A percentile compares a stretch with the other conserved stretches of the same genome.
Evolutionary conservation across 2,888 invertebrate genomes (phyloP).

Genomic region (Caenorhabditis imperialis): DNA sequence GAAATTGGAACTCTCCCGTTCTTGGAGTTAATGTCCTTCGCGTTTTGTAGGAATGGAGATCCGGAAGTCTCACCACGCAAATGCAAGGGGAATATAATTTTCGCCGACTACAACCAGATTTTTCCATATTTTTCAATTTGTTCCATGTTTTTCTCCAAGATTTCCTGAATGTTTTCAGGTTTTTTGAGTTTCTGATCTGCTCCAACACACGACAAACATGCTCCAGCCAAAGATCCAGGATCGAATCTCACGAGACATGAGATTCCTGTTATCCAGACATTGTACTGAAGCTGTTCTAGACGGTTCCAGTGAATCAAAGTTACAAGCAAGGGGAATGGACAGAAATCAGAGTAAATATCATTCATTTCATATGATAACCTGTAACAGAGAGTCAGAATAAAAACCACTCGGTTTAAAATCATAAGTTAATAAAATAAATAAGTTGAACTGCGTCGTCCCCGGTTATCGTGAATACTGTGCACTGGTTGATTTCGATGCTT

Average conservation of each 20-base stretch:
- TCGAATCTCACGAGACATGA: constrained; percentile 25
- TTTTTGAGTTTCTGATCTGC: constrained; percentile 14
- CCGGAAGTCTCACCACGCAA: background rate
- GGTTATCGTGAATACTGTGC: constrained; percentile 49
- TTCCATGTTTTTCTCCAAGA: too few relatives aligned
- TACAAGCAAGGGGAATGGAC: constrained; percentile 10
- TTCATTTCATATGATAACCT: constrained; percentile 44
- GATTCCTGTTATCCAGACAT: constrained; percentile 32
- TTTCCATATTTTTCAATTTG: too few relatives aligned
- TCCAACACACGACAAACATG: constrained; percentile 49
- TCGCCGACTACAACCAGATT: too few relatives aligned
- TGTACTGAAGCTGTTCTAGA: constrained; percentile 26
- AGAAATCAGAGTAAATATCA: constrained; percentile 29
- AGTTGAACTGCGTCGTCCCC: constrained; percentile 35
- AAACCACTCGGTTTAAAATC: constrained; percentile 35
- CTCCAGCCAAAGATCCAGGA: constrained; percentile 33
- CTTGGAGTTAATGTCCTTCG: background rate
- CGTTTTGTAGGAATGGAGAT: constrained; percentile 12
- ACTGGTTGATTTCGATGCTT: constrained; percentile 11
- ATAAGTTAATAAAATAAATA: constrained; percentile 21
- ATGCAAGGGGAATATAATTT: constrained; percentile 16
- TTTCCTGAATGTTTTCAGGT: too few relatives aligned
- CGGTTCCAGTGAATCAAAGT: constrained; percentile 23
- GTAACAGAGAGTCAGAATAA: constrained; percentile 39
- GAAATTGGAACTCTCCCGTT: constrained; percentile 1